Conservation (phyloP, 2,113 vertebrate genomes). For the Falco punctatus region DNA sequence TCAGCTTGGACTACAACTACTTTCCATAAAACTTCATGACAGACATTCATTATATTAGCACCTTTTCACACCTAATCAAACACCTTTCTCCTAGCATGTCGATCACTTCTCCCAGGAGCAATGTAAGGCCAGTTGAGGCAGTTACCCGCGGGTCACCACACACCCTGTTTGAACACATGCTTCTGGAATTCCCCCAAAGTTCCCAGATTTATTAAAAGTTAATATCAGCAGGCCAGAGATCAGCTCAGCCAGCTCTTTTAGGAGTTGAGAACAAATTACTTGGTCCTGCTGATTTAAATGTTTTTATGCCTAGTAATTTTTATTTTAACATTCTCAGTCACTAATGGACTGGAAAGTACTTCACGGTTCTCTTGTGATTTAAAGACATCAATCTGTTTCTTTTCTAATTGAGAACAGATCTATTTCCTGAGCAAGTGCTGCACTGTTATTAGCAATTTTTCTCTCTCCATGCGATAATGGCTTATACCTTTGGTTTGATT, state of each 20-base stretch:
- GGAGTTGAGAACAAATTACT: slow-evolving; percentile 29
- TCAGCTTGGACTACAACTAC: neutral
- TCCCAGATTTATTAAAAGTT: slow-evolving; percentile 50
- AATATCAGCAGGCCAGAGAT: slow-evolving; percentile 46
- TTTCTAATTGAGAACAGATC: slow-evolving; percentile 28
- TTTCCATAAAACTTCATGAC: slow-evolving; percentile 41
- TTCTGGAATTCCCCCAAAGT: slow-evolving; percentile 29
- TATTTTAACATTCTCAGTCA: slow-evolving; percentile 37
- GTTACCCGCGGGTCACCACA: neutral
- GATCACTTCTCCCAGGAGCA: neutral
- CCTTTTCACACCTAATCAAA: slow-evolving; percentile 1
- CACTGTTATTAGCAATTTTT: neutral
- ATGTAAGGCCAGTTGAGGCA: neutral
- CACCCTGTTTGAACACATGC: neutral
- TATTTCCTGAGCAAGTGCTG: neutral
- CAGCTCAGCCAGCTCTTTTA: slow-evolving; percentile 38
- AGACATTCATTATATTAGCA: neutral
- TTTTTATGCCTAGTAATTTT: slow-evolving; percentile 56
- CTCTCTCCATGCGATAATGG: neutral
- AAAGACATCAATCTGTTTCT: slow-evolving; percentile 30
- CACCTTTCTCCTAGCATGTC: neutral
- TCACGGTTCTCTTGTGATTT: slow-evolving; percentile 20
- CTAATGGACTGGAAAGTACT: slow-evolving; percentile 58
- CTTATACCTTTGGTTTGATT: neutral
- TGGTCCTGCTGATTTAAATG: slow-evolving; percentile 30